These are phyloP conservation scores for Eubasilissa regina DNA, from an alignment of 1,140 invertebrate species.

Conservation along the genomic window DNA sequence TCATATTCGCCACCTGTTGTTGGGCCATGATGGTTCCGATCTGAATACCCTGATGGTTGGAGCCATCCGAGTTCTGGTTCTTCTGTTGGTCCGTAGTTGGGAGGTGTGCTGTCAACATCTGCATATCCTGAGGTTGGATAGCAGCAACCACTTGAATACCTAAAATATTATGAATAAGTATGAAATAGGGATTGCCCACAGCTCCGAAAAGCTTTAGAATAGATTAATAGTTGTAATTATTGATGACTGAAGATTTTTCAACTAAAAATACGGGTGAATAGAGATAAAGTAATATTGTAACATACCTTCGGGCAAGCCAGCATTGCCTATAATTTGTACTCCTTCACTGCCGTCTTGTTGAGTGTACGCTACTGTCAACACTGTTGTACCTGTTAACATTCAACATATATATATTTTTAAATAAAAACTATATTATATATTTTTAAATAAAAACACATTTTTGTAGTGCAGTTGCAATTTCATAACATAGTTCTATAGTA, in stretches of 20 bases:
- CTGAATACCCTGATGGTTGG: constrained; percentile 35
- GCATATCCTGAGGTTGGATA: constrained; percentile 78
- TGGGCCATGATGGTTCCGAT: constrained; percentile 61
- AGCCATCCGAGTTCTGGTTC: constrained; percentile 57
- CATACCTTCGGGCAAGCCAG: constrained; percentile 66
- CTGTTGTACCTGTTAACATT: constrained; percentile 73
- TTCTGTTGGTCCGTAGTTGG: constrained; percentile 51
- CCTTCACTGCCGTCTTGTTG: constrained; percentile 71
- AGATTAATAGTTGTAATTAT: no score
- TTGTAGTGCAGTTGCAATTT: no score
- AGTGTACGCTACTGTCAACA: constrained; percentile 82
- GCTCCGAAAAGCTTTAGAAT: background rate
- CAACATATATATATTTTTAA: background rate
- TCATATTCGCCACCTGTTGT: constrained; percentile 71
- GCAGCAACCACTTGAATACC: constrained; percentile 79
- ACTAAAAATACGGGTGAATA: no score
- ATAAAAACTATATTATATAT: no score
- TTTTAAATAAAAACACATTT: no score
- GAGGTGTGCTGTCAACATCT: constrained; percentile 64
- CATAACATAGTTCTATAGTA: no score
- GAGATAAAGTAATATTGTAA: background rate
- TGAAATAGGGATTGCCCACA: no score
- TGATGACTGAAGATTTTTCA: no score
- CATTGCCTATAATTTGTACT: constrained; percentile 66
- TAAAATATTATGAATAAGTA: constrained; percentile 59